Conservation (phyloP, 2,888 invertebrate species). For the Bimastos eiseni region DNA sequence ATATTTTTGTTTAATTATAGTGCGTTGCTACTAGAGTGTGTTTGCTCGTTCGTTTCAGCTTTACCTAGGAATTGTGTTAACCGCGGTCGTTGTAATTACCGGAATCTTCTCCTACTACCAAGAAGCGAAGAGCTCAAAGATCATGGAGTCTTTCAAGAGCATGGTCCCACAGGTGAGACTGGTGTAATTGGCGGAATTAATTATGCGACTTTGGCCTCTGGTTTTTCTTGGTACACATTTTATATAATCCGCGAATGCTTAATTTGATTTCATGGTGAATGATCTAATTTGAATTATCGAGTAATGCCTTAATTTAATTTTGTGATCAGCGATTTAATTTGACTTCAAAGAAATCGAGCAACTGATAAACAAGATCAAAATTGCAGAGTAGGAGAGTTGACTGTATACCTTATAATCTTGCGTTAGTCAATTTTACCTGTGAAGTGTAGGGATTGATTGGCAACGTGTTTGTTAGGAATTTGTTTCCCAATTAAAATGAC, state of each 20-base stretch:
- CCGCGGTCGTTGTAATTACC: constrained; percentile 94
- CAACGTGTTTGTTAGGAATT: too few species aligned
- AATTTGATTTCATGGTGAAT: background rate
- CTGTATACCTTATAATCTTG: background rate
- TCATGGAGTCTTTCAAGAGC: constrained; percentile 98
- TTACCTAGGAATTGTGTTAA: constrained; percentile 87
- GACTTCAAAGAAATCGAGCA: background rate
- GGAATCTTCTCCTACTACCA: constrained; percentile 99
- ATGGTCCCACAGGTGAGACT: constrained; percentile 78
- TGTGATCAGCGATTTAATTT: background rate
- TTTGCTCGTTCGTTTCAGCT: constrained; percentile 47
- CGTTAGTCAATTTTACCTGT: background rate
- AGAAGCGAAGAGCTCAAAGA: constrained; percentile 92
- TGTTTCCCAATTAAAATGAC: background rate
- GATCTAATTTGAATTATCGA: background rate
- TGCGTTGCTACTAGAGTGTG: background rate
- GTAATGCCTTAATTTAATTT: background rate
- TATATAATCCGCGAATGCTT: too few species aligned
- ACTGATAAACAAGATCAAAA: background rate
- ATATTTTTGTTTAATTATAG: background rate
- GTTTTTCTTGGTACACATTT: background rate
- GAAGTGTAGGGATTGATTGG: background rate
- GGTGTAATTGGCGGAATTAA: background rate
- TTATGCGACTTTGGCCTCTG: background rate
- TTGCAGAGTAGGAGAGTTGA: too few species aligned